Conservation (phyloP, 35 echinoderm and acorn worm genomes). For the Lytechinus variegatus region DNA sequence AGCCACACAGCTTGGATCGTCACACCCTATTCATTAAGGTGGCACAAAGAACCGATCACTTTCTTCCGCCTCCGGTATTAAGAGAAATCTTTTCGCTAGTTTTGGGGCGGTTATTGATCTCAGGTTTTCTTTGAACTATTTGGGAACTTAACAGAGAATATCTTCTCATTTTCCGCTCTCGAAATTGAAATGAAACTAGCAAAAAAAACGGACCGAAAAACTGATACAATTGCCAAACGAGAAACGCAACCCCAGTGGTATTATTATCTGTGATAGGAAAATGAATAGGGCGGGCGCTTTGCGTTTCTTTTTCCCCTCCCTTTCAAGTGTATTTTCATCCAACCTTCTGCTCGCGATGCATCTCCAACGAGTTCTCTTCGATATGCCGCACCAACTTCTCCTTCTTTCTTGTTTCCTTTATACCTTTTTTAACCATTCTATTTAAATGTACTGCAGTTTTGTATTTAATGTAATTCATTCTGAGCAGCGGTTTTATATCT, state of each 20-base stretch:
- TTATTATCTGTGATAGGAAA: slow-evolving; percentile 7
- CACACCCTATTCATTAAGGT: slow-evolving; percentile 53
- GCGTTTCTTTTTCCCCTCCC: neutral
- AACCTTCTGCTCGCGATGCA: neutral
- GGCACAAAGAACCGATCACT: slow-evolving; percentile 24
- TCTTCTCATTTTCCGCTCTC: slow-evolving; percentile 1
- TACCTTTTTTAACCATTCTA: neutral
- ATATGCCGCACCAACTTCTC: neutral
- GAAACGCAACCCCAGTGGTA: neutral
- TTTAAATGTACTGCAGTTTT: neutral
- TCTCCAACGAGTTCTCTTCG: neutral
- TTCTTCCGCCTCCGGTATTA: slow-evolving; percentile 47
- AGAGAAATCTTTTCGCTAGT: slow-evolving; percentile 27
- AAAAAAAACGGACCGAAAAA: neutral
- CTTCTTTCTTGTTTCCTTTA: neutral
- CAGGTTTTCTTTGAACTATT: neutral
- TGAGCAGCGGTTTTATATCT: neutral
- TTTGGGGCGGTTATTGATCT: slow-evolving; percentile 46
- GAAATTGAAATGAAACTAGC: neutral
- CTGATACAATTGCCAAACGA: slow-evolving; percentile 11
- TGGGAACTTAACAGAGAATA: neutral
- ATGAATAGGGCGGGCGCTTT: slow-evolving; percentile 16
- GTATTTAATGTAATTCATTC: neutral
- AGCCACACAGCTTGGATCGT: slow-evolving; percentile 12
- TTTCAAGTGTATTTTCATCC: neutral